Evolutionary conservation across 2,113 vertebrate genomes (phyloP).

Genomic region (Grus americana): DNA sequence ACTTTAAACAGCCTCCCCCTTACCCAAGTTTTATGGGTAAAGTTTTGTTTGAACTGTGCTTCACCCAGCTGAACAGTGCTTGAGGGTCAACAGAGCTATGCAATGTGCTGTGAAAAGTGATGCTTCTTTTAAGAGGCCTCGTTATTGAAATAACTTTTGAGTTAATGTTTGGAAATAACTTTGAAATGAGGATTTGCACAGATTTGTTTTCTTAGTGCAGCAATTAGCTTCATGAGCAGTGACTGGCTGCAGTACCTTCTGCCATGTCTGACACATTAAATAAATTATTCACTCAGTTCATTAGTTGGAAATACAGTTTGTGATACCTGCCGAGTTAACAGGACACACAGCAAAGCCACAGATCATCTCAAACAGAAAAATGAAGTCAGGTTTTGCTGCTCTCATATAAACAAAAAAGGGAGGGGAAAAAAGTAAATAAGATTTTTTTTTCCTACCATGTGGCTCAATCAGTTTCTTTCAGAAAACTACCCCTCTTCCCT

Average conservation of each 20-base stretch:
- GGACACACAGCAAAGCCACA: background rate
- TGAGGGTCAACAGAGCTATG: background rate
- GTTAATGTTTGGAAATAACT: conserved; percentile 59
- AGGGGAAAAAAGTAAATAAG: background rate
- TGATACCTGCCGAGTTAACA: conserved; percentile 27
- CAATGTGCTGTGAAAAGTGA: conserved; percentile 30
- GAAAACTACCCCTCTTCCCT: background rate
- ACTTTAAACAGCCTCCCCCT: background rate
- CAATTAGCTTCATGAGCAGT: conserved; percentile 30
- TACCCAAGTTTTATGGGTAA: background rate
- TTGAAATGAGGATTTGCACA: conserved; percentile 39
- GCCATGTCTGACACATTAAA: conserved; percentile 56
- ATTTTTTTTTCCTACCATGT: background rate
- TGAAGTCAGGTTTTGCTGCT: background rate
- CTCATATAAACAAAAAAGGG: background rate
- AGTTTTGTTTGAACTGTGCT: conserved; percentile 3
- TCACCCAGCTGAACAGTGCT: conserved; percentile 30
- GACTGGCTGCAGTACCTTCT: conserved; percentile 50
- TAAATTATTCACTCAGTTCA: conserved; percentile 53
- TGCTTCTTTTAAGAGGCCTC: conserved; percentile 26
- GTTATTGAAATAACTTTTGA: conserved; percentile 48
- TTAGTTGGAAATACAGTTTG: conserved; percentile 47
- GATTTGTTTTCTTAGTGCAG: conserved; percentile 64
- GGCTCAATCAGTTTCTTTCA: background rate
- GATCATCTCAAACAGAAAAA: conserved; percentile 7